These are phyloP conservation scores for Arrhamphus sclerolepis DNA, from an alignment of 2,797 vertebrate genomes.

Conservation along the genomic window DNA sequence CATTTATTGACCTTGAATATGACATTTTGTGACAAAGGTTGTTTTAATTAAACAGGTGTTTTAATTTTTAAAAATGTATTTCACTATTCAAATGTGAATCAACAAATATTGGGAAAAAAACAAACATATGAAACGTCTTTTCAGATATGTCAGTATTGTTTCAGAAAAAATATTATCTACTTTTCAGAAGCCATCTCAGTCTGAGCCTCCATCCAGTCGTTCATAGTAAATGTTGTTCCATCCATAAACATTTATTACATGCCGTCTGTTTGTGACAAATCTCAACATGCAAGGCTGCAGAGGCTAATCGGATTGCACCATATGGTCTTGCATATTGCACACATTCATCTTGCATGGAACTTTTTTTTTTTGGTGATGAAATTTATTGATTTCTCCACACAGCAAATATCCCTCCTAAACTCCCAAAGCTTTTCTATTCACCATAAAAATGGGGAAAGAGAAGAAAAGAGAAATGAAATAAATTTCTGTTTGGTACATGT, in stretches of 20 bases:
- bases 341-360: constrained; percentile 47
- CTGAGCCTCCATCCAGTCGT: constrained; percentile 13
- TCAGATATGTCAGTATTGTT: too few species aligned
- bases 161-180: too few species aligned
- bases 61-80: too few species aligned
- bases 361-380: constrained; percentile 37
- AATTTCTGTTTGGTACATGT: constrained; percentile 41
- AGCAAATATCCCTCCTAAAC: constrained; percentile 43
- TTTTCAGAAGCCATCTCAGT: constrained; percentile 11
- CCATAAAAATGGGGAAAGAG: constrained; percentile 26
- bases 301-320: constrained; percentile 65
- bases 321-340: constrained; percentile 59
- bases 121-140: too few species aligned
- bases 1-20: too few species aligned
- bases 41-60: too few species aligned
- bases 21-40: too few species aligned
- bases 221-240: constrained; percentile 43
- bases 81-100: too few species aligned
- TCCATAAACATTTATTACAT: constrained; percentile 61
- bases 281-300: constrained; percentile 56
- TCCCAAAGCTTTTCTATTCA: constrained; percentile 24
- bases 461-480: constrained; percentile 31
- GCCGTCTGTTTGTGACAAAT: constrained; percentile 56
- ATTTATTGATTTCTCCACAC: constrained; percentile 47
- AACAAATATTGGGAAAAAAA: too few species aligned